These are phyloP conservation scores for Amiota mariae DNA, from an alignment of 2,888 invertebrate genomes.

Conservation along the genomic window DNA sequence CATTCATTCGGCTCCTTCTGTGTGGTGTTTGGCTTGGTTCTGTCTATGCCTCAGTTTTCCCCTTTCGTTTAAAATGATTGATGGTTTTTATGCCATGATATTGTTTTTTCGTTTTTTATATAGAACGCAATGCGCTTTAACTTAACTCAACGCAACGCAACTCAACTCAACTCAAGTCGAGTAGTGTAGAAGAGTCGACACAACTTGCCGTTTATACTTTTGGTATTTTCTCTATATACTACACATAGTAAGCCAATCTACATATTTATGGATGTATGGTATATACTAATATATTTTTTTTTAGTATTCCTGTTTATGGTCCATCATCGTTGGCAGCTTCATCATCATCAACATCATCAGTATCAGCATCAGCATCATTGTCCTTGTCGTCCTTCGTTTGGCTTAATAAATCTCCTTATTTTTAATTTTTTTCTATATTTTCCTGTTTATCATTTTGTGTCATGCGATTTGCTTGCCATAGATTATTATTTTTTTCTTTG, in stretches of 20 bases:
- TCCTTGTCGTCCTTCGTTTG: constrained; percentile 38
- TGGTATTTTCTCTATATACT: constrained; percentile 26
- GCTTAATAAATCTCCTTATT: constrained; percentile 65
- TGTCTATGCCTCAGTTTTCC: constrained; percentile 53
- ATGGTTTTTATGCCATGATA: constrained; percentile 64
- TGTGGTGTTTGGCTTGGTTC: not conserved
- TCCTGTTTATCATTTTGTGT: constrained; percentile 67
- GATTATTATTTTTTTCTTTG: constrained; percentile 36
- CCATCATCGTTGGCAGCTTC: constrained; percentile 57
- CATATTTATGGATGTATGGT: constrained; percentile 38
- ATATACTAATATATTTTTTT: constrained; percentile 45
- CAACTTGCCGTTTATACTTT: constrained; percentile 45
- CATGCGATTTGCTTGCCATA: constrained; percentile 60
- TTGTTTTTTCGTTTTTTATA: constrained; percentile 40
- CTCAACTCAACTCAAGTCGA: not conserved
- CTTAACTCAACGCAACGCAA: constrained; percentile 5
- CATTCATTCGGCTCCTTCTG: constrained; percentile 14
- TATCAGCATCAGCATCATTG: constrained; percentile 14
- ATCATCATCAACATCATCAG: constrained; percentile 42
- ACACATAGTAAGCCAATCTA: constrained; percentile 32
- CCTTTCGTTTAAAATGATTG: constrained; percentile 65
- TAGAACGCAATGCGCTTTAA: constrained; percentile 31
- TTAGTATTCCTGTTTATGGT: constrained; percentile 60
- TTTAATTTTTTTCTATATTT: constrained; percentile 38
- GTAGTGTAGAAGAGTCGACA: not conserved